A percentile compares a stretch with the other conserved stretches of the same genome.
Conservation (phyloP, 1,140 invertebrate genomes). For the Rhyacophila brunnea region DNA sequence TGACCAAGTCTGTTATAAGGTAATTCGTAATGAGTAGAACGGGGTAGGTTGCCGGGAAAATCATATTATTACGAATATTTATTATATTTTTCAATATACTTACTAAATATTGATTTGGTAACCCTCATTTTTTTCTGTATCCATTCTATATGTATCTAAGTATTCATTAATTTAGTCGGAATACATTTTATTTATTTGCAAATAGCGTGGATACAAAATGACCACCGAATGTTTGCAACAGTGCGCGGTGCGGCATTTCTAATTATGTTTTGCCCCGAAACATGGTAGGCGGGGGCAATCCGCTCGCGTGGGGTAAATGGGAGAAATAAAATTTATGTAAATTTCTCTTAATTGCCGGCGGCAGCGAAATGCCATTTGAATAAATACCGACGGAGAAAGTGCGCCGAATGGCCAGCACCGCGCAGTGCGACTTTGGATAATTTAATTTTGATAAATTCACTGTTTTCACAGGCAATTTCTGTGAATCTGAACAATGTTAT, state of each 20-base stretch:
- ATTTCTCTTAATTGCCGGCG: slow-evolving; percentile 33
- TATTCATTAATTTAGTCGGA: too few relatives aligned
- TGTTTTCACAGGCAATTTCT: too few relatives aligned
- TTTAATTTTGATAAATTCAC: too few relatives aligned
- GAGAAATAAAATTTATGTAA: slow-evolving; percentile 34
- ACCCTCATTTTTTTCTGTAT: too few relatives aligned
- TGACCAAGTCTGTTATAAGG: too few relatives aligned
- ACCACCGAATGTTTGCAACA: slow-evolving; percentile 29
- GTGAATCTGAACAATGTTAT: too few relatives aligned
- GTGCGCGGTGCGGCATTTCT: slow-evolving; percentile 22
- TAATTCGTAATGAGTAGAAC: too few relatives aligned
- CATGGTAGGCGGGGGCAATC: not conserved
- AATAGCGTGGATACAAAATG: slow-evolving; percentile 21
- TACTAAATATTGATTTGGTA: too few relatives aligned
- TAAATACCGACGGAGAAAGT: slow-evolving; percentile 28
- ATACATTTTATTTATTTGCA: slow-evolving; percentile 31
- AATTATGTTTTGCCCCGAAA: slow-evolving; percentile 17
- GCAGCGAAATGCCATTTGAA: slow-evolving; percentile 30
- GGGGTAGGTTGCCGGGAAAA: too few relatives aligned
- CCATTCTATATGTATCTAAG: too few relatives aligned
- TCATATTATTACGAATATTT: too few relatives aligned
- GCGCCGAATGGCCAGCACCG: not conserved
- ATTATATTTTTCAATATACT: too few relatives aligned
- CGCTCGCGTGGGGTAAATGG: not conserved
- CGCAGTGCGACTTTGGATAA: not conserved